These are phyloP conservation scores for Ophion costatus DNA, from an alignment of 2,888 invertebrate genomes.

Conservation along the genomic window DNA sequence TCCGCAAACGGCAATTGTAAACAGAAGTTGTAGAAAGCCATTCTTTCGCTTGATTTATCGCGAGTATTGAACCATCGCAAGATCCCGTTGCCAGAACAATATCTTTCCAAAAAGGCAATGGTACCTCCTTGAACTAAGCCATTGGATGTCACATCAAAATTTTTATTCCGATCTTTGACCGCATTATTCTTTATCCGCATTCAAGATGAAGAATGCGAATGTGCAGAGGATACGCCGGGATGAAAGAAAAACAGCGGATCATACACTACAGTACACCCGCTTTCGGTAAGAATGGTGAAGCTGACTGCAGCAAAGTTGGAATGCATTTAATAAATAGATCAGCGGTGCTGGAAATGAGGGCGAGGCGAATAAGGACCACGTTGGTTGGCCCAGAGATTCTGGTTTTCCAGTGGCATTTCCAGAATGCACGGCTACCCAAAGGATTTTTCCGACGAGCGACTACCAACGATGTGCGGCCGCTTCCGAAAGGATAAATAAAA, in stretches of 20 bases:
- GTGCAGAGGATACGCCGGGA: neutral
- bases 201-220: neutral
- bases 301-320: neutral
- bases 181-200: no score
- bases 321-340: conserved; percentile 44
- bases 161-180: no score
- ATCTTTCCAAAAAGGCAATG: neutral
- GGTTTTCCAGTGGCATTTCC: conserved; percentile 67
- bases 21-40: neutral
- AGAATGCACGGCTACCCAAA: conserved; percentile 69
- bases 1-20: neutral
- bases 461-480: conserved; percentile 59
- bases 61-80: neutral
- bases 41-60: neutral
- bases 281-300: conserved; percentile 6
- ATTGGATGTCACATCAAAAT: no score
- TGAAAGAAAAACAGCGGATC: neutral
- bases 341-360: conserved; percentile 55
- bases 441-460: conserved; percentile 69
- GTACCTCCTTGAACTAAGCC: no score
- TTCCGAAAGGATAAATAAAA: conserved; percentile 75
- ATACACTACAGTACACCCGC: neutral
- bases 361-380: conserved; percentile 53
- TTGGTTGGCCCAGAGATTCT: conserved; percentile 65
- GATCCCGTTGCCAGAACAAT: neutral